These are phyloP conservation scores for Lepeophtheirus nordmannii DNA, from an alignment of 2,888 invertebrate species.

Conservation along the genomic window DNA sequence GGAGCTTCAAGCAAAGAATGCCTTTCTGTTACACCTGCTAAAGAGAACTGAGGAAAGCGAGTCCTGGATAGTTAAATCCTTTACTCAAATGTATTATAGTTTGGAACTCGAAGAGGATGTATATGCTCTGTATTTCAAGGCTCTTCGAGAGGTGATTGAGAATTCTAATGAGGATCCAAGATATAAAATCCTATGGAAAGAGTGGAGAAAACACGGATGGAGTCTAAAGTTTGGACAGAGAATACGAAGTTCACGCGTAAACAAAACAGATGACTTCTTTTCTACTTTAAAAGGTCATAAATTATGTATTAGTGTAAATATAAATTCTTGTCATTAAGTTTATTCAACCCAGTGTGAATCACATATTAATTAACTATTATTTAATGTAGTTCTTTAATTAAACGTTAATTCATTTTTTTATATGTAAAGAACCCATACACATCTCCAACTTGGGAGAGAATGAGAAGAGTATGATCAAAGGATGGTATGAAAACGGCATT, in stretches of 20 bases:
- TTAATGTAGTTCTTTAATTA: too few species aligned
- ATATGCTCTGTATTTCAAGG: neutral
- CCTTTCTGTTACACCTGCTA: neutral
- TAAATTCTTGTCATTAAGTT: too few species aligned
- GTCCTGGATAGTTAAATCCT: neutral
- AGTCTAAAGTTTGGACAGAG: neutral
- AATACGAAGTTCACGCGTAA: neutral
- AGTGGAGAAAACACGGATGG: neutral
- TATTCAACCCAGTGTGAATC: too few species aligned
- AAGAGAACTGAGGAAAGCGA: neutral
- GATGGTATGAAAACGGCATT: neutral
- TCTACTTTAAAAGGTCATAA: neutral
- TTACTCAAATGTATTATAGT: neutral
- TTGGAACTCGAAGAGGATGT: neutral
- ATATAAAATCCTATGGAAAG: neutral
- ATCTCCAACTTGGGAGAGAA: neutral
- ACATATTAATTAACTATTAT: too few species aligned
- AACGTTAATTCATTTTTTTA: neutral
- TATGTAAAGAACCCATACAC: neutral
- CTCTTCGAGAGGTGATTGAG: neutral
- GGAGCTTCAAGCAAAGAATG: neutral
- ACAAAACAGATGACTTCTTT: neutral
- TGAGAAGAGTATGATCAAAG: neutral
- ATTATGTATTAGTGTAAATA: too few species aligned
- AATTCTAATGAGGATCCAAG: neutral